These are phyloP conservation scores for Liparis tanakae DNA, from an alignment of 2,797 vertebrate genomes.

Conservation along the genomic window DNA sequence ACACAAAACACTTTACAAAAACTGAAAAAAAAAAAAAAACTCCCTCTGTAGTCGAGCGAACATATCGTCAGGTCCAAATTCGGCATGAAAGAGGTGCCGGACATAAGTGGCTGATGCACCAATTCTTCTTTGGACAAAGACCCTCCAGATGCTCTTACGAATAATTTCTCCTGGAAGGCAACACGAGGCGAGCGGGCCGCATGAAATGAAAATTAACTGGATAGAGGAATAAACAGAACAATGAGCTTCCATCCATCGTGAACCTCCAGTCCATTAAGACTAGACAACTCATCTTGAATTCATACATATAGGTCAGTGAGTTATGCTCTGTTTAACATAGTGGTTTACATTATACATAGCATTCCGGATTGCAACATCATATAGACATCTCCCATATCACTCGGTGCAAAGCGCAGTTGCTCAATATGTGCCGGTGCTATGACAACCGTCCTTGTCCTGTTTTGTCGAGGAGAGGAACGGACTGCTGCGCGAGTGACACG, in stretches of 20 bases:
- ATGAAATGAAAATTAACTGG: slow-evolving; percentile 11
- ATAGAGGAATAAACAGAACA: slow-evolving; percentile 1
- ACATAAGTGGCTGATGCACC: background rate
- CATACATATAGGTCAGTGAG: slow-evolving; percentile 75
- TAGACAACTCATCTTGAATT: slow-evolving; percentile 43
- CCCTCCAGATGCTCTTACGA: slow-evolving; percentile 27
- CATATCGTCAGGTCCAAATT: slow-evolving; percentile 6
- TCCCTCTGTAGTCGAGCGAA: background rate
- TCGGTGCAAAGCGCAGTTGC: slow-evolving; percentile 17
- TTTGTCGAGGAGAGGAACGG: background rate
- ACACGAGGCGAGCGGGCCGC: background rate
- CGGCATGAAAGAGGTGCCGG: slow-evolving; percentile 4
- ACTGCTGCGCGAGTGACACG: background rate
- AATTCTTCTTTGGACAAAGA: slow-evolving; percentile 9
- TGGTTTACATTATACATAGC: slow-evolving; percentile 66
- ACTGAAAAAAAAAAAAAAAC: slow-evolving; percentile 5
- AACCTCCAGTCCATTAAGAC: slow-evolving; percentile 29
- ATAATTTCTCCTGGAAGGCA: slow-evolving; percentile 33
- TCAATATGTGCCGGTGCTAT: slow-evolving; percentile 7
- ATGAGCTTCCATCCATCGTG: background rate
- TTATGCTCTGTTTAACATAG: slow-evolving; percentile 46
- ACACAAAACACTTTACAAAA: slow-evolving; percentile 23
- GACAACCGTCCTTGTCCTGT: slow-evolving; percentile 16
- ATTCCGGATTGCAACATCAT: slow-evolving; percentile 32
- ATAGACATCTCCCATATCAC: slow-evolving; percentile 23